Base-by-base conservation (phyloP, 2,113 vertebrate species). In the Formicarius rufipectus region DNA sequence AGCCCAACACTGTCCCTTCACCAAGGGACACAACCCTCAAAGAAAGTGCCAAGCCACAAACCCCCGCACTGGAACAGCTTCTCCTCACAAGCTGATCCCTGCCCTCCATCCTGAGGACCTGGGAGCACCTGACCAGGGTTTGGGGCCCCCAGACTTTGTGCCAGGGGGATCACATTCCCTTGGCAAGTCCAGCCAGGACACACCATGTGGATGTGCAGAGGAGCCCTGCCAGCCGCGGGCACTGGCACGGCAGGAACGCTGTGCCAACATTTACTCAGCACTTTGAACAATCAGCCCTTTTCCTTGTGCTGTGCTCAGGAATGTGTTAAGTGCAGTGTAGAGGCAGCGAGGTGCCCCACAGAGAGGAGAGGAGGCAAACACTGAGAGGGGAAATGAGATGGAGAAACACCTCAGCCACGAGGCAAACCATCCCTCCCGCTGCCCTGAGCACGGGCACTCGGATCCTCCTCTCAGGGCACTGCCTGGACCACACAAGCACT, bases 121-220 rank as follows among this genome's bases (percentile, higher is more conserved):
- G 37, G 5, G 37, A 33, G 28, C 24, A 31, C 11, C 25, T 28
- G 7, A 22, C 7, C 15, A 47, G 23, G 25, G 17, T 12, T 68
- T 21, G 33, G 13, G 18, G 4, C 64, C 52, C 77, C 39, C 49
- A 77, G 0, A 66, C 10, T 49, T 71, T 12, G 40, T 73, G 37
- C 30, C 18, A 2, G 23, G n/a, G 21, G 15, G 4, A 18, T 4
- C 22, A 12, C 31, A 59, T 19, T 7, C 49, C 40, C 66, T 39
- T 8, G n/a, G 50, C 71, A n/a, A 0, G 0, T 11, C 47, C 83
- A 62, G 9, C 28, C 2, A 1, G 31, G 23, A 10, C 10, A 1
- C 8, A 39, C 17, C 69, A 23, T 2, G 0, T 3, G 35, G 67
- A 35, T 40, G 52, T 12, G 15, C 40, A 21, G 35, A 50, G 53